Conservation (phyloP, 2,113 vertebrate genomes). For the Cromileptes altivelis region DNA sequence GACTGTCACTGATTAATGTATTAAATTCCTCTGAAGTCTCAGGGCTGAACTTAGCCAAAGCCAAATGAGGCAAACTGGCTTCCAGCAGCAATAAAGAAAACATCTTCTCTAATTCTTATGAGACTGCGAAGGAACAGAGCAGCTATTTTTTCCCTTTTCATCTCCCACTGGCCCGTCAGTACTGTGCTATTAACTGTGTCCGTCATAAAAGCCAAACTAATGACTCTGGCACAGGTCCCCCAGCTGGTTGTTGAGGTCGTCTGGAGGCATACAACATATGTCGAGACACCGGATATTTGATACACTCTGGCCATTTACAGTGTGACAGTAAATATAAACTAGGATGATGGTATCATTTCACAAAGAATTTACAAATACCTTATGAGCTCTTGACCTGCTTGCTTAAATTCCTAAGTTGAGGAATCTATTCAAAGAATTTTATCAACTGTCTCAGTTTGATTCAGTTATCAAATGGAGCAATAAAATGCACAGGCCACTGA, state of each 20-base stretch:
- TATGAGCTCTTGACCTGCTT: slow-evolving; percentile 4
- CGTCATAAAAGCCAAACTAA: slow-evolving; percentile 52
- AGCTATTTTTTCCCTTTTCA: slow-evolving; percentile 15
- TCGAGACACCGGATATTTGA: slow-evolving; percentile 1
- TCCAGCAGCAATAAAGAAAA: slow-evolving; percentile 49
- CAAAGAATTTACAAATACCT: neutral
- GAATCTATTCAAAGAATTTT: slow-evolving; percentile 21
- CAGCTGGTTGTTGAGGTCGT: slow-evolving; percentile 18
- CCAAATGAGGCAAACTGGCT: slow-evolving; percentile 63
- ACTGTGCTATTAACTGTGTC: slow-evolving; percentile 45
- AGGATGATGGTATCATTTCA: neutral
- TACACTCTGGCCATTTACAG: slow-evolving; percentile 2
- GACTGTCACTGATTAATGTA: slow-evolving; percentile 68
- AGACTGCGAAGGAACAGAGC: slow-evolving; percentile 45
- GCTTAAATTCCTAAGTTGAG: slow-evolving; percentile 17
- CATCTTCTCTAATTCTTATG: slow-evolving; percentile 48
- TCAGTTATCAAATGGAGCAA: slow-evolving; percentile 26
- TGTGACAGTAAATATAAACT: neutral
- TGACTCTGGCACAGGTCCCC: slow-evolving; percentile 21
- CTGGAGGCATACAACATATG: slow-evolving; percentile 19
- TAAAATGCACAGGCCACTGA: slow-evolving; percentile 19
- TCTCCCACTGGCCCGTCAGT: slow-evolving; percentile 35
- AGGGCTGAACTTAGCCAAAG: slow-evolving; percentile 17
- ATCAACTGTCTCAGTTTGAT: slow-evolving; percentile 30
- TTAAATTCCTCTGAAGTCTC: slow-evolving; percentile 55